phyloP scores from a whole-genome alignment of 2,113 vertebrate genomes.

The Syngnathus scovelli region DNA sequence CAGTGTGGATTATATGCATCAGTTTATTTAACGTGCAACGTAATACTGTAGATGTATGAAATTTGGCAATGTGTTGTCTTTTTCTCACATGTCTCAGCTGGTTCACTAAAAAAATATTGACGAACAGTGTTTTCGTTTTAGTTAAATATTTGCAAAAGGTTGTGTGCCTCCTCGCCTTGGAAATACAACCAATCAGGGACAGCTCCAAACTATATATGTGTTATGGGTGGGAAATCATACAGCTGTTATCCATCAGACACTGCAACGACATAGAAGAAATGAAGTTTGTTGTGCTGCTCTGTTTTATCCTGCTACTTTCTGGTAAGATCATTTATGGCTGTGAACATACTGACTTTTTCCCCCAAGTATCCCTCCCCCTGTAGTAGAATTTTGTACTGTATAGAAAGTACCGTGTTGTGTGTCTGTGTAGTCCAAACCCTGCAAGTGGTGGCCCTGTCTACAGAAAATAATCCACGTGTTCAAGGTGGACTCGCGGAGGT shows the following conservation, averaged over 20 bases:
- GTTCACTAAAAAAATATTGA: neutral
- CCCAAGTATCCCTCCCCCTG: too few species aligned
- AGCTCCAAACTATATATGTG: neutral
- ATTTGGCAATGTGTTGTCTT: neutral
- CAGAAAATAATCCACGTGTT: neutral
- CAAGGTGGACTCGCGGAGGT: neutral
- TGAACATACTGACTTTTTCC: neutral
- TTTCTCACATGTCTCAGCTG: neutral
- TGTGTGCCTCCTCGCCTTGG: neutral
- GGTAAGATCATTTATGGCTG: conserved; percentile 41
- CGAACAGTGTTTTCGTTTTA: neutral
- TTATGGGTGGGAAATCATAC: neutral
- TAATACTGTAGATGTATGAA: neutral
- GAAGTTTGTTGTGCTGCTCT: conserved; percentile 22
- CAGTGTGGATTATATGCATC: neutral
- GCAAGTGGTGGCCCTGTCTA: neutral
- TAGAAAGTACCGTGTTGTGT: neutral
- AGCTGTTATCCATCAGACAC: neutral
- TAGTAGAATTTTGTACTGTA: too few species aligned
- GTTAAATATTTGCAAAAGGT: neutral
- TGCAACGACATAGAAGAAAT: neutral
- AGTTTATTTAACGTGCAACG: neutral
- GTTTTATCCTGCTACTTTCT: conserved; percentile 37
- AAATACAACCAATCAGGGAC: conserved; percentile 1
- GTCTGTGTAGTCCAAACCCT: conserved; percentile 20